These are phyloP conservation scores for Cuniculus paca DNA, from an alignment of 2,797 vertebrate species.

Conservation along the genomic window DNA sequence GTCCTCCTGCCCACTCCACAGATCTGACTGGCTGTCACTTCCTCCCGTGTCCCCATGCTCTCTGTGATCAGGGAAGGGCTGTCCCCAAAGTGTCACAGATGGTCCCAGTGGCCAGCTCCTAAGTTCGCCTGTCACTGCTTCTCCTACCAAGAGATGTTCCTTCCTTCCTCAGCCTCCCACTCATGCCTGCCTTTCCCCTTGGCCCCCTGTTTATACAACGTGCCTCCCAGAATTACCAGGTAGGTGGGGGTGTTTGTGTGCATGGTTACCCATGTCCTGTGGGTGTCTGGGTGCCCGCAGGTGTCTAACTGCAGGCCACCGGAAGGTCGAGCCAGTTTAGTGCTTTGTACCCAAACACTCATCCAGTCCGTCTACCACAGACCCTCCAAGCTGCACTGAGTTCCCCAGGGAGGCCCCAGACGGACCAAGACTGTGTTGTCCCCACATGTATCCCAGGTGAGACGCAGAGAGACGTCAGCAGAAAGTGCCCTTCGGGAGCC, in stretches of 20 bases:
- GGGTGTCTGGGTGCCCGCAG: rapidly evolving
- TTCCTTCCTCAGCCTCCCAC: background rate
- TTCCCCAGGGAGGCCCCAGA: background rate
- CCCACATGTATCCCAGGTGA: background rate
- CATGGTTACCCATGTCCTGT: rapidly evolving
- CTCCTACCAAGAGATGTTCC: background rate
- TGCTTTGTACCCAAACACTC: background rate
- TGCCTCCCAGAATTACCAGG: background rate
- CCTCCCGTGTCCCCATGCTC: rapidly evolving
- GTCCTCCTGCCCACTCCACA: background rate
- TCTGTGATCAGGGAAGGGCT: background rate
- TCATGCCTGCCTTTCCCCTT: background rate
- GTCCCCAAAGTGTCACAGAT: background rate
- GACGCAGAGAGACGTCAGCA: background rate
- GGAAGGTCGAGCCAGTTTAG: background rate
- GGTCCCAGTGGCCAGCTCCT: background rate
- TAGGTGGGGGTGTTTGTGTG: too few relatives aligned
- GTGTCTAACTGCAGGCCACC: background rate
- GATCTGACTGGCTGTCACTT: rapidly evolving
- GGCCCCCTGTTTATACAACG: background rate
- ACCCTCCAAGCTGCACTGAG: background rate
- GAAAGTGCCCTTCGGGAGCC: background rate
- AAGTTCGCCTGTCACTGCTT: background rate
- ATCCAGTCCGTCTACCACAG: rapidly evolving
- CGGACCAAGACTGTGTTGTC: rapidly evolving